Percentiles rank a stretch among this genome's conserved stretches.
These are phyloP conservation scores for Notothenia coriiceps DNA, from an alignment of 2,113 vertebrate species.

Conservation along the genomic window DNA sequence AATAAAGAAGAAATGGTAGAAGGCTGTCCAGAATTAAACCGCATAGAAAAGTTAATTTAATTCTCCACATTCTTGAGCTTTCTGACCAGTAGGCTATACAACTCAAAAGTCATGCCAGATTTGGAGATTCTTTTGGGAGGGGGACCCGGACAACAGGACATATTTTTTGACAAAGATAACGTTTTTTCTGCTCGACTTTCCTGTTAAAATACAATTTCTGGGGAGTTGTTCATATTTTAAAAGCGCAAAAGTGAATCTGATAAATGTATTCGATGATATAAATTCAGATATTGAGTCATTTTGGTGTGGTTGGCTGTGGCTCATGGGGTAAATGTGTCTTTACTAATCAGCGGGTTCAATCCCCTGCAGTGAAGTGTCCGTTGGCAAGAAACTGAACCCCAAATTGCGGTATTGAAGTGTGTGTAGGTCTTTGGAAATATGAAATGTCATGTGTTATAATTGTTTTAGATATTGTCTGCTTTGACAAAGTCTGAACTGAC, in stretches of 20 bases:
- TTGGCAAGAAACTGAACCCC: no score
- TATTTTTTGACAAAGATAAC: no score
- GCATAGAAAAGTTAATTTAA: background rate
- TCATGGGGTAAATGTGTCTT: no score
- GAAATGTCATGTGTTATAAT: background rate
- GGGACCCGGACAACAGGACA: no score
- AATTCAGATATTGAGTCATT: background rate
- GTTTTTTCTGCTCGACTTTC: background rate
- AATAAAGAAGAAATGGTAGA: background rate
- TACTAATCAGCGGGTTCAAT: no score
- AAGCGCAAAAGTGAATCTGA: background rate
- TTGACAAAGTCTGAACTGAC: constrained; percentile 5
- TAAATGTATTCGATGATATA: background rate
- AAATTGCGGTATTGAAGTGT: no score
- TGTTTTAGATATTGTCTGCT: background rate
- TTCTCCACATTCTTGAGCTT: background rate
- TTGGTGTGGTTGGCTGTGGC: no score
- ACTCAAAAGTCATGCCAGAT: constrained; percentile 5
- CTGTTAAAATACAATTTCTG: background rate
- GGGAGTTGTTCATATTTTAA: background rate
- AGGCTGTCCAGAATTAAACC: background rate
- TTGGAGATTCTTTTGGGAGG: background rate
- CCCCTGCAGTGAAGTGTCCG: no score
- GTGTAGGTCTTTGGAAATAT: no score
- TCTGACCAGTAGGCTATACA: background rate